Evolutionary conservation across 1,140 invertebrate species (phyloP), one percentile per base, ranked within the genome.

Genomic region (Leptinotarsa undecemlineata): DNA sequence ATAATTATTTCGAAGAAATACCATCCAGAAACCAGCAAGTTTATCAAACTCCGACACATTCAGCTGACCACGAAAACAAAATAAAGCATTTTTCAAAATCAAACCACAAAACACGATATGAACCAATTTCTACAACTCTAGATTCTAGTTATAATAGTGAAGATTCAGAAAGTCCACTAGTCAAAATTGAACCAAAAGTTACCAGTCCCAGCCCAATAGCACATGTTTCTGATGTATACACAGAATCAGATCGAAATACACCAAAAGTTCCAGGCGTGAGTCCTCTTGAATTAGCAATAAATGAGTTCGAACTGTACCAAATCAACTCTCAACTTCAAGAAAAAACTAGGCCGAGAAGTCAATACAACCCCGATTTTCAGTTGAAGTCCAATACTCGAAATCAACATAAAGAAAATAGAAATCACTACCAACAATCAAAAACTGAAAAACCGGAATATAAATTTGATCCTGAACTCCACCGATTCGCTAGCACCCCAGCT

Each of bases 281-380:
- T 74, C 75, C 78, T 3, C 67, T 77, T 14, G 75, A 82, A n/a
- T 74, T 82, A 68, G 79, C 78, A 1, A 81, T 83, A n/a, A 82
- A 80, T 62, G 78, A 82, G 72, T 81, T 79, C 61, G 82, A 82
- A 71, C 71, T 83, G 13, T 73, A 80, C 17, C 79, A 83, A 77
- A 82, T 82, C 17, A 83, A 82, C 51, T 74, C 76, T 66, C 78
- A 81, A 69, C 74, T 79, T 64, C 67, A 73, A 23, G 64, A 81
- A 60, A 73, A 71, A 47, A 64, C 74, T 19, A 77, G 64, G 21
- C 72, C 78, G 1, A 77, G 76, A 73, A 74, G 76, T 51, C 69
- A 72, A 33, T 47, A 64, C 14, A 20, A 26, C 47, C 48, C 47
- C 33, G 57, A 72, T 61, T 61, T 61, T 4, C 42, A 42, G 6